A percentile compares a stretch with the other conserved stretches of the same genome.
These are phyloP conservation scores for Salarias fasciatus DNA, from an alignment of 2,797 vertebrate species.

Conservation along the genomic window DNA sequence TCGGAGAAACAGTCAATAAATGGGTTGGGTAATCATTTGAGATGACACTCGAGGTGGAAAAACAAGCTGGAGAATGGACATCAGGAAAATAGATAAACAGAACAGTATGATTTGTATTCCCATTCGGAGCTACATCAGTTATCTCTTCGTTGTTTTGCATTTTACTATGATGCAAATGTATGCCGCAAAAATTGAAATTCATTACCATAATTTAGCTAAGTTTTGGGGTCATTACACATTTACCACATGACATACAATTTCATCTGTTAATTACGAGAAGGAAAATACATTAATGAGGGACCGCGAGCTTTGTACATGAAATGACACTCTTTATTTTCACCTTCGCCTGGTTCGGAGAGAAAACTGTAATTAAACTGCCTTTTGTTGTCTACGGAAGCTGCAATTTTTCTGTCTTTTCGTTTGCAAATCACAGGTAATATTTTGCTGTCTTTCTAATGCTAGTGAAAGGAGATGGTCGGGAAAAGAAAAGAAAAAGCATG, in stretches of 20 bases:
- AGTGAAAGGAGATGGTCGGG: background rate
- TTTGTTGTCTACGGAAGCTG: background rate
- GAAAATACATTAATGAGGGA: conserved; percentile 7
- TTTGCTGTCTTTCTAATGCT: background rate
- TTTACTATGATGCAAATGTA: conserved; percentile 15
- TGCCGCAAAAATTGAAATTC: background rate
- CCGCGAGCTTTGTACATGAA: background rate
- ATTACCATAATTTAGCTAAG: background rate
- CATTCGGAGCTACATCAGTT: background rate
- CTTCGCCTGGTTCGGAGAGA: background rate
- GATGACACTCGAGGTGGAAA: background rate
- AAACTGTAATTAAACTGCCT: background rate
- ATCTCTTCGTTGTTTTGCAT: background rate
- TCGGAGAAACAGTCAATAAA: no score
- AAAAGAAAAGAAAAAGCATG: background rate
- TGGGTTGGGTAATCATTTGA: background rate
- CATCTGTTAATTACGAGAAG: conserved; percentile 1
- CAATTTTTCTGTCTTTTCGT: background rate
- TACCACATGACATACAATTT: background rate
- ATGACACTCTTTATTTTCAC: conserved; percentile 2
- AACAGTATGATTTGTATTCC: background rate
- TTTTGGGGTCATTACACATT: conserved; percentile 19
- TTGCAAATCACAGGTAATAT: background rate
- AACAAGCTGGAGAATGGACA: background rate
- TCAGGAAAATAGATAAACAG: background rate